A percentile compares a stretch with the other conserved stretches of the same genome.
phyloP scores from a whole-genome alignment of 2,113 vertebrate genomes.

The Toxostoma redivivum region DNA sequence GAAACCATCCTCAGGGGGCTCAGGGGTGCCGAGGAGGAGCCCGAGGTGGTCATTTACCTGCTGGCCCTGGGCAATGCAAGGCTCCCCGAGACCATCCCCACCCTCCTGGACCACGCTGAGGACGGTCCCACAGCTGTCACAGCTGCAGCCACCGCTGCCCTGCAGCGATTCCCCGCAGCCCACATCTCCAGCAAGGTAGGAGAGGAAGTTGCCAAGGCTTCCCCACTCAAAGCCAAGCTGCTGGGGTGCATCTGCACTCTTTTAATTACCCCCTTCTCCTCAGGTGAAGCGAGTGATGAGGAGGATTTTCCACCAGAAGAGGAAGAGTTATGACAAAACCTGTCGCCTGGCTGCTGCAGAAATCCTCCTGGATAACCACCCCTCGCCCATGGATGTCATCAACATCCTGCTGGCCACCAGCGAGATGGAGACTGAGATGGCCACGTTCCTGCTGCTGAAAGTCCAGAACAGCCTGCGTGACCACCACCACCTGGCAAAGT shows the following conservation, averaged over 20 bases:
- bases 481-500: constrained; percentile 36
- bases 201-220: accelerated
- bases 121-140: background rate
- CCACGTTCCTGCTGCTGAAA: constrained; percentile 48
- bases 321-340: background rate
- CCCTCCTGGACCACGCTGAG: constrained; percentile 35
- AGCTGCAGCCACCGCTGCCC: background rate
- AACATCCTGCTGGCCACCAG: constrained; percentile 52
- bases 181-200: constrained; percentile 55
- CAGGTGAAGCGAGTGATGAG: constrained; percentile 63
- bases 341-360: constrained; percentile 60
- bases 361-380: constrained; percentile 45
- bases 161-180: background rate
- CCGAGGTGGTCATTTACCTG: background rate
- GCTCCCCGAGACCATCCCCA: constrained; percentile 53
- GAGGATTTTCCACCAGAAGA: constrained; percentile 60
- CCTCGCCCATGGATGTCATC: constrained; percentile 45
- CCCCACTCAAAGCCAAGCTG: background rate
- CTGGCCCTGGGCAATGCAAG: constrained; percentile 43
- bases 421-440: constrained; percentile 9
- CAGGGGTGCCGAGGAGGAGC: background rate
- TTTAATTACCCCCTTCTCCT: background rate
- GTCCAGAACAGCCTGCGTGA: constrained; percentile 17
- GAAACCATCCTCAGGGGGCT: constrained; percentile 35
- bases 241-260: accelerated